Conservation (phyloP, 2,888 invertebrate species). For the Ellobium chinense region DNA sequence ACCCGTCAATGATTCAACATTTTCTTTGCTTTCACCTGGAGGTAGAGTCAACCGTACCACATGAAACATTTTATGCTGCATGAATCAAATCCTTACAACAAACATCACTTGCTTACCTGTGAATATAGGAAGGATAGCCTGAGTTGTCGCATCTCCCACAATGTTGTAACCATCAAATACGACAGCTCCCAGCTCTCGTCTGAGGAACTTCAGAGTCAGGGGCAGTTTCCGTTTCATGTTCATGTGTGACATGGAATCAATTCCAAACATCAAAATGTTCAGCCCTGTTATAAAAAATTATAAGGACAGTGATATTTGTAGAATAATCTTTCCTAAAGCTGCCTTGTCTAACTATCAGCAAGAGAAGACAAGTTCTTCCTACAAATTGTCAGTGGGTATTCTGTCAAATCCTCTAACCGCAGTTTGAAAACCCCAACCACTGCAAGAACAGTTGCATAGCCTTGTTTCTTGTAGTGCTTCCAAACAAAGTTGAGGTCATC, state of each 20-base stretch:
- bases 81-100: too few relatives aligned
- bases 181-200: slow-evolving; percentile 59
- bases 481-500: slow-evolving; percentile 72
- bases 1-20: too few relatives aligned
- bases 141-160: slow-evolving; percentile 74
- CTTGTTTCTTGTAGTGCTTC: slow-evolving; percentile 69
- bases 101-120: slow-evolving; percentile 72
- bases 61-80: too few relatives aligned
- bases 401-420: slow-evolving; percentile 56
- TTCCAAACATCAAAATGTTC: slow-evolving; percentile 72
- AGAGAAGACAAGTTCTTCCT: too few relatives aligned
- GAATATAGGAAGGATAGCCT: slow-evolving; percentile 71
- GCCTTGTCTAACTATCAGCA: too few relatives aligned
- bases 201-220: slow-evolving; percentile 65
- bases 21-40: too few relatives aligned
- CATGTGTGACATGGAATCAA: slow-evolving; percentile 75
- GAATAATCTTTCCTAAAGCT: too few relatives aligned
- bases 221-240: slow-evolving; percentile 71
- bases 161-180: slow-evolving; percentile 75
- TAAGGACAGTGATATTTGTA: too few relatives aligned
- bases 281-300: too few relatives aligned
- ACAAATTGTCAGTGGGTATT: background rate
- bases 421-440: slow-evolving; percentile 74
- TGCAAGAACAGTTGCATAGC: slow-evolving; percentile 74
- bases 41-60: too few relatives aligned